These are phyloP conservation scores for Campopleginae sp. DNA, from an alignment of 2,888 invertebrate genomes.

Conservation along the genomic window DNA sequence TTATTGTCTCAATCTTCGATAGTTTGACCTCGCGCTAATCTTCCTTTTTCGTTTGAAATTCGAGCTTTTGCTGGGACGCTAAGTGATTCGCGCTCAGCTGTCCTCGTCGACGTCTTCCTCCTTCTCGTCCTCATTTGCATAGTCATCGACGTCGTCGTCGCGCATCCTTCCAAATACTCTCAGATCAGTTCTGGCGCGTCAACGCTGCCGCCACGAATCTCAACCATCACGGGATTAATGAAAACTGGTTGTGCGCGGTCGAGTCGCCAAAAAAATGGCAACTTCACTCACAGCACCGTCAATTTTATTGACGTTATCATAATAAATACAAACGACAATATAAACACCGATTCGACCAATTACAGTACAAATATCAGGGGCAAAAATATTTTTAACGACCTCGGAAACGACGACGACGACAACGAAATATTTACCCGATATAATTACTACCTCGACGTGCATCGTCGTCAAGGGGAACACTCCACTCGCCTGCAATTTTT, in stretches of 20 bases:
- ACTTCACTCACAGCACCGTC: constrained; percentile 27
- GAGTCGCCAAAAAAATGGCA: constrained; percentile 53
- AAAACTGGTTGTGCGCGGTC: constrained; percentile 55
- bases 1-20: constrained; percentile 14
- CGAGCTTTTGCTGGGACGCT: constrained; percentile 31
- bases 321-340: constrained; percentile 40
- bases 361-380: constrained; percentile 44
- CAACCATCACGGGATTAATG: constrained; percentile 60
- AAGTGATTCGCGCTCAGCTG: constrained; percentile 46
- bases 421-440: constrained; percentile 41
- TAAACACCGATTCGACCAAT: constrained; percentile 41
- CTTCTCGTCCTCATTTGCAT: constrained; percentile 28
- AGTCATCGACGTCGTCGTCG: constrained; percentile 34
- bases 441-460: constrained; percentile 7
- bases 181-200: constrained; percentile 59
- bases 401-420: constrained; percentile 58
- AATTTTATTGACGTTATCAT: constrained; percentile 15
- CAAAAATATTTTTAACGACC: constrained; percentile 45
- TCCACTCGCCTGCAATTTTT: constrained; percentile 5
- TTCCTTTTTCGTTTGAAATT: constrained; percentile 27
- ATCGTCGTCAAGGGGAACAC: constrained; percentile 12
- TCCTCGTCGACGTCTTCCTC: constrained; percentile 42
- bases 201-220: constrained; percentile 54
- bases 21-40: constrained; percentile 23
- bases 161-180: constrained; percentile 33